Conservation (phyloP, 2,888 invertebrate genomes). For the Drosophila barbarae region DNA sequence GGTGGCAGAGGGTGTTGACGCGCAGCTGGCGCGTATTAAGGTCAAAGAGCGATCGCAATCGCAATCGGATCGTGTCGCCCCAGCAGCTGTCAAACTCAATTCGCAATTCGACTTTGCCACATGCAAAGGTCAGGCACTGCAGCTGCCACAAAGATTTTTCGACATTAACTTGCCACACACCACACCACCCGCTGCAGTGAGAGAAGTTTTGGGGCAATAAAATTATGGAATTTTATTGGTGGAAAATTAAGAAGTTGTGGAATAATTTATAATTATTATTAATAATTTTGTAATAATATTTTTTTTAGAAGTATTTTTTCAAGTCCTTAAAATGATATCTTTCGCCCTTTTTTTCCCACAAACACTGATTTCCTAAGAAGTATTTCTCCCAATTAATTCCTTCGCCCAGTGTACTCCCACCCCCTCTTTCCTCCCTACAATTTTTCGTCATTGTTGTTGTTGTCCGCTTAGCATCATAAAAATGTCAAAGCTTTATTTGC, state of each 20-base stretch:
- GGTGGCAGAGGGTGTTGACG: constrained; percentile 43
- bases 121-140: constrained; percentile 64
- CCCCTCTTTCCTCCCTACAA: constrained; percentile 5
- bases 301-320: background rate
- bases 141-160: constrained; percentile 48
- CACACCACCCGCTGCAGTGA: constrained; percentile 25
- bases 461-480: constrained; percentile 71
- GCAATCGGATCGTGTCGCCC: constrained; percentile 72
- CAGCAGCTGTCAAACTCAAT: constrained; percentile 75
- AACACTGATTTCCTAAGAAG: background rate
- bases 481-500: constrained; percentile 74
- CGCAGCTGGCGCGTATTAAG: constrained; percentile 74
- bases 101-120: constrained; percentile 57
- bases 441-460: constrained; percentile 20
- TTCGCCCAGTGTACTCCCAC: constrained; percentile 3
- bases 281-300: too few relatives aligned
- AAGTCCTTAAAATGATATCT: background rate
- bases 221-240: too few relatives aligned
- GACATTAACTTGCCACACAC: constrained; percentile 45
- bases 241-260: too few relatives aligned
- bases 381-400: background rate
- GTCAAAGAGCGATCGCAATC: constrained; percentile 70
- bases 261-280: too few relatives aligned
- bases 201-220: too few relatives aligned
- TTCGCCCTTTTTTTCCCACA: accelerated